Base-by-base conservation (phyloP, 2,888 invertebrate genomes). In the Itoplectis maculator region DNA sequence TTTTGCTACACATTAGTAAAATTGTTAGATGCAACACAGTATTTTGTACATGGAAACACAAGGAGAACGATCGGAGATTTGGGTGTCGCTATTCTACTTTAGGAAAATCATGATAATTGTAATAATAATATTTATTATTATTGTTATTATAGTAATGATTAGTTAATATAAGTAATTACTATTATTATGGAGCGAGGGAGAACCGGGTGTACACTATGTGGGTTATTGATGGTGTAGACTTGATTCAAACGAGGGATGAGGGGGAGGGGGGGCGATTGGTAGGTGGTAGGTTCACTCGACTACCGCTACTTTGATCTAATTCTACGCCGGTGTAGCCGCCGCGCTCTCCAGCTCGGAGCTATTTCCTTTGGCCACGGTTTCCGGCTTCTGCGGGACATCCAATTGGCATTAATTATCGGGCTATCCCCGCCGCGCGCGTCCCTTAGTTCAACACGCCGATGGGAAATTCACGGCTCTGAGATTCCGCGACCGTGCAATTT, bases 321-420 rank as follows among this genome's bases (percentile, higher is more conserved):
- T 79, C 79, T 79, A 72, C 74, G 68, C 35, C 56, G 68, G 76
- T 65, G 73, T 76, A 65, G 66, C 75, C 61, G 51, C n/a, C n/a
- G n/a, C n/a, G n/a, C n/a, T n/a, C 56, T 47, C 18, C 18, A 18
- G 73, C 81, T 66, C 63, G 42, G 69, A 80, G 75, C 76, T 65
- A 83, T 83, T 80, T 83, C 80, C 83, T 76, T 83, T 79, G 76
- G 68, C 81, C 78, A 83, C 72, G 76, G 66, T 81, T 82, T 82
- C 81, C 68, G 75, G 79, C 69, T 77, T 78, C 69, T 72, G 79
- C 56, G 81, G 78, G 29, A 81, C 84, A 82, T 78, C 73, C 73
- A 81, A 84, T 82, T 84, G 80, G 72, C 74, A 79, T 84, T 82
- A 84, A 82, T 84, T 82, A 84, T 84, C 78, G 78, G 75, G 79